Conservation (phyloP, 2,888 invertebrate genomes). For the Tetropium fuscum region DNA sequence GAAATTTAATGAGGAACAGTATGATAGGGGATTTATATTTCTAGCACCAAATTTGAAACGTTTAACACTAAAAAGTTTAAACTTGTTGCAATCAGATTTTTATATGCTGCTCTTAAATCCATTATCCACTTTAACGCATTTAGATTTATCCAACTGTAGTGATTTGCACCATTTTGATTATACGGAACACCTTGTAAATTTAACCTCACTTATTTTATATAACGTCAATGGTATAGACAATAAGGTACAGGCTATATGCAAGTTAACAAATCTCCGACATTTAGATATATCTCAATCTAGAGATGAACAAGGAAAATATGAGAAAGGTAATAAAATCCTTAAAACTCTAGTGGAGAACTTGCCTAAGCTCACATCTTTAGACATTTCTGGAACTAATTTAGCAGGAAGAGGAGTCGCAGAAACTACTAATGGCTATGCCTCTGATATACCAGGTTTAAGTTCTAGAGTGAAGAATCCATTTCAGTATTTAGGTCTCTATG, state of each 20-base stretch:
- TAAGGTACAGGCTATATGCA: conserved; percentile 73
- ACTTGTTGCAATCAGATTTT: conserved; percentile 67
- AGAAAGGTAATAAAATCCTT: conserved; percentile 80
- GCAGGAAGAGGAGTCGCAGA: conserved; percentile 86
- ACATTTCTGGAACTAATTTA: conserved; percentile 96
- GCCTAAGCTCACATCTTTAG: conserved; percentile 83
- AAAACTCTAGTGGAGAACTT: conserved; percentile 79
- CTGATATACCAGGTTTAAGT: conserved; percentile 90
- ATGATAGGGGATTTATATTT: conserved; percentile 68
- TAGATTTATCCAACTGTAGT: conserved; percentile 79
- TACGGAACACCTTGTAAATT: conserved; percentile 73
- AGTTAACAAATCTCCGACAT: conserved; percentile 72
- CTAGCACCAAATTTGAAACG: conserved; percentile 72
- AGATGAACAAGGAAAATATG: conserved; percentile 77
- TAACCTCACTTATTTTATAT: conserved; percentile 83
- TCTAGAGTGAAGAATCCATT: conserved; percentile 81
- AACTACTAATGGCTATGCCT: conserved; percentile 63
- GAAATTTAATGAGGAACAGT: conserved; percentile 56
- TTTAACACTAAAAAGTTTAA: conserved; percentile 71
- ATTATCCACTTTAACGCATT: conserved; percentile 72
- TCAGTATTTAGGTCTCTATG: conserved; percentile 92
- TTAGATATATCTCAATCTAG: conserved; percentile 88
- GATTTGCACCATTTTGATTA: conserved; percentile 76
- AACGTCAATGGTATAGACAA: conserved; percentile 79
- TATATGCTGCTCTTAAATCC: conserved; percentile 71